phyloP scores from a whole-genome alignment of 2,888 invertebrate species.

The Rhopalosiphum nymphaeae region DNA sequence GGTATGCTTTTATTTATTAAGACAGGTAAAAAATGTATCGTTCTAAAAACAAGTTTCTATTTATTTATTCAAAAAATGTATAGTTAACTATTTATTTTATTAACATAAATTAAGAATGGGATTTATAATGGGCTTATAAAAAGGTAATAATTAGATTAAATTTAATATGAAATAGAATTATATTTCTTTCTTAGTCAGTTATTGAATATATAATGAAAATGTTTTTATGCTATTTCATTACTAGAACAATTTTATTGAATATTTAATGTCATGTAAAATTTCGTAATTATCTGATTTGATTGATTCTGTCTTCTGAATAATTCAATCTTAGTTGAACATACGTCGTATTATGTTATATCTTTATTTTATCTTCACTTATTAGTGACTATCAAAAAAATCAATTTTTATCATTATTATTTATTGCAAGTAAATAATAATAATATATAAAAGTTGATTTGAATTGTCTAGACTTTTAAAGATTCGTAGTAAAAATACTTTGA shows the following conservation, averaged over 20 bases:
- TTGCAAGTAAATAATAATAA: not conserved
- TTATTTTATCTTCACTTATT: not conserved
- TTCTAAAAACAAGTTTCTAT: not conserved
- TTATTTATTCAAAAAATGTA: not conserved
- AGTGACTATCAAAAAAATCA: not conserved
- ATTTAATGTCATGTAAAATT: not conserved
- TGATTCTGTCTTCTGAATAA: not conserved
- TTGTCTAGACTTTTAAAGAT: not conserved
- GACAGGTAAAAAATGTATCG: not conserved
- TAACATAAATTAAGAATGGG: not conserved
- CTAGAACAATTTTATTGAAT: not conserved
- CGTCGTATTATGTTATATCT: not conserved
- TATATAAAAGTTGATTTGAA: not conserved
- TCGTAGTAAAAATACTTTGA: not conserved
- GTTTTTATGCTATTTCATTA: not conserved
- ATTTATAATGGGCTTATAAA: not conserved
- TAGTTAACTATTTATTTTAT: not conserved
- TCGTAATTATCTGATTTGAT: not conserved
- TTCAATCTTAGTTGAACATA: not conserved
- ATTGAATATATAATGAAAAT: not conserved
- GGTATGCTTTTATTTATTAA: not conserved
- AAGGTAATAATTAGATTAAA: not conserved
- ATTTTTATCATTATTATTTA: not conserved
- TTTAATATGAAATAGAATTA: not conserved
- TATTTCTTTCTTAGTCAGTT: not conserved